phyloP scores from a whole-genome alignment of 1,140 invertebrate genomes.

The Pachyrhynchus sulphureomaculatus region DNA sequence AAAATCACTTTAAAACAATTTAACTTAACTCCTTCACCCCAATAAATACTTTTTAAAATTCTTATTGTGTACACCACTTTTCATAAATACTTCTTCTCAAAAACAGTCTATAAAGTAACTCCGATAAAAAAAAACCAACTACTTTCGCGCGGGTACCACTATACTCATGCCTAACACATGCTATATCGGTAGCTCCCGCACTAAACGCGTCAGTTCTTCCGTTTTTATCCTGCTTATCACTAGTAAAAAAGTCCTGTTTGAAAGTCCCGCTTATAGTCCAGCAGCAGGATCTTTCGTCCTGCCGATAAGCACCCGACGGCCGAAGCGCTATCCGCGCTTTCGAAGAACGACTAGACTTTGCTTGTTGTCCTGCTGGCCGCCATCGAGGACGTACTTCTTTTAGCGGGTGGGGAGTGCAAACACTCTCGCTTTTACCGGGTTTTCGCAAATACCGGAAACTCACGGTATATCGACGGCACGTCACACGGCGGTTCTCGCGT shows the following conservation, averaged over 20 bases:
- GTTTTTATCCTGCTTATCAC: background rate
- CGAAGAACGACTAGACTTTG: conserved; percentile 19
- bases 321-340: conserved; percentile 11
- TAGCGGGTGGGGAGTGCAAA: conserved; percentile 4
- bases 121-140: conserved; percentile 1
- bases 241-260: too few relatives aligned
- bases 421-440: conserved; percentile 28
- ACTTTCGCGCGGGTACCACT: conserved; percentile 22
- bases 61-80: background rate
- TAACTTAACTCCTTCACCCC: too few relatives aligned
- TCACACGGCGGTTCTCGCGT: background rate
- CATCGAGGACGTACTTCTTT: conserved; percentile 3
- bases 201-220: background rate
- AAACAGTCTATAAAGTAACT: background rate
- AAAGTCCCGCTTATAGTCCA: background rate
- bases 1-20: too few relatives aligned
- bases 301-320: conserved; percentile 10
- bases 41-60: background rate
- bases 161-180: conserved; percentile 25
- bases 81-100: background rate
- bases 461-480: too few relatives aligned
- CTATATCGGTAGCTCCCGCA: conserved; percentile 24
- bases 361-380: background rate
- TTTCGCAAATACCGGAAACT: conserved; percentile 24
- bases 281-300: conserved; percentile 16